Conservation (phyloP, 2,113 vertebrate species). For the Ammodramus savannarum region DNA sequence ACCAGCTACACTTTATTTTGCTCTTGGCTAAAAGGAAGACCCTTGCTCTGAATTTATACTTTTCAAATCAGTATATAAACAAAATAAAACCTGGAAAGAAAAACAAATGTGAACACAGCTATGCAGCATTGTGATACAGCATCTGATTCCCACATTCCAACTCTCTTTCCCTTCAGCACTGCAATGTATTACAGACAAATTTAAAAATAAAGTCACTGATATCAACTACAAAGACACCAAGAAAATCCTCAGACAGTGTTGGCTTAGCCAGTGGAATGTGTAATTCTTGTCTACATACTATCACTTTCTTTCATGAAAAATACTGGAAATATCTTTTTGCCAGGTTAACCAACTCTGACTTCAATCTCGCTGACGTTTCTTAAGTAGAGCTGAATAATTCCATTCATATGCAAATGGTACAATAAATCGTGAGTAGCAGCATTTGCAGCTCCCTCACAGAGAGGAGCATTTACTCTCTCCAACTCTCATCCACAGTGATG, state of each 20-base stretch:
- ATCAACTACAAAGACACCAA: background rate
- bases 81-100: background rate
- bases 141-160: background rate
- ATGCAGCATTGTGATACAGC: background rate
- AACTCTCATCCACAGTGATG: background rate
- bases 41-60: background rate
- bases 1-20: background rate
- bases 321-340: slow-evolving; percentile 15
- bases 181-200: background rate
- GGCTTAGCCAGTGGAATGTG: background rate
- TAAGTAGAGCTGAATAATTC: background rate
- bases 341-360: slow-evolving; percentile 45
- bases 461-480: background rate
- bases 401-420: slow-evolving; percentile 30
- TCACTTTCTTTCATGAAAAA: slow-evolving; percentile 30
- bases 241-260: background rate
- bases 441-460: background rate
- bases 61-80: background rate
- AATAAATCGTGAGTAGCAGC: background rate
- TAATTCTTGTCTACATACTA: background rate
- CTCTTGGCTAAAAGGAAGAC: background rate
- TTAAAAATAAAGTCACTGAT: slow-evolving; percentile 13
- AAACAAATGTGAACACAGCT: background rate
- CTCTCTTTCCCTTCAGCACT: background rate
- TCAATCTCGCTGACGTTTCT: slow-evolving; percentile 19